These are phyloP conservation scores for Ichneumoninae sp. DNA, from an alignment of 2,888 invertebrate genomes.

Conservation along the genomic window DNA sequence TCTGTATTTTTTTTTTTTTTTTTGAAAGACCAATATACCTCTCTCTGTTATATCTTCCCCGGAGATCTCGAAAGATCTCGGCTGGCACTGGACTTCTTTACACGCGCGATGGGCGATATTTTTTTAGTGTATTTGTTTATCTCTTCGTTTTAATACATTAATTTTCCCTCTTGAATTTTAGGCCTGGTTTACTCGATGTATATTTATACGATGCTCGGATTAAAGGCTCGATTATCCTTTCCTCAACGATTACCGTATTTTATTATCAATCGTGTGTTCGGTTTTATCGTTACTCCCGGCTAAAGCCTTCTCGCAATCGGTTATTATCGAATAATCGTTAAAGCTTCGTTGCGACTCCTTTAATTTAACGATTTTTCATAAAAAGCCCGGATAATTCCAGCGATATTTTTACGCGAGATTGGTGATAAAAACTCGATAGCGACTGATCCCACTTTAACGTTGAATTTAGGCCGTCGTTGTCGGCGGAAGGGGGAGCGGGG, in stretches of 20 bases:
- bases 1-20: conserved; percentile 8
- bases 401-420: neutral
- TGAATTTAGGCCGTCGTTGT: conserved; percentile 19
- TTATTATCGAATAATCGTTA: conserved; percentile 41
- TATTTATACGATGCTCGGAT: conserved; percentile 39
- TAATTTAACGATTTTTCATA: conserved; percentile 17
- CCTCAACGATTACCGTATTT: neutral
- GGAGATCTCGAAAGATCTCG: conserved; percentile 35
- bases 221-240: conserved; percentile 18
- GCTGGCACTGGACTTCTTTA: conserved; percentile 44
- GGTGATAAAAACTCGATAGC: neutral
- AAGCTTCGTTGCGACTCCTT: conserved; percentile 9
- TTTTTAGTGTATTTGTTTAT: conserved; percentile 4
- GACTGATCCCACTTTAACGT: neutral
- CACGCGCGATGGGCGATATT: conserved; percentile 17
- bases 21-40: conserved; percentile 49
- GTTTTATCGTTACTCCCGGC: conserved; percentile 9
- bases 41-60: conserved; percentile 51
- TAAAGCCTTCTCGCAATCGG: neutral
- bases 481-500: neutral
- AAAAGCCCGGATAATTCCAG: neutral
- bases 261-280: conserved; percentile 20
- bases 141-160: conserved; percentile 23
- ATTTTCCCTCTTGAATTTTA: conserved; percentile 24
- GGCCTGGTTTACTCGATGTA: conserved; percentile 23